Evolutionary conservation across 30 jellyfish, hydroid and myxozoan species (phyloP).

Genomic region (Turritopsis rubra): DNA sequence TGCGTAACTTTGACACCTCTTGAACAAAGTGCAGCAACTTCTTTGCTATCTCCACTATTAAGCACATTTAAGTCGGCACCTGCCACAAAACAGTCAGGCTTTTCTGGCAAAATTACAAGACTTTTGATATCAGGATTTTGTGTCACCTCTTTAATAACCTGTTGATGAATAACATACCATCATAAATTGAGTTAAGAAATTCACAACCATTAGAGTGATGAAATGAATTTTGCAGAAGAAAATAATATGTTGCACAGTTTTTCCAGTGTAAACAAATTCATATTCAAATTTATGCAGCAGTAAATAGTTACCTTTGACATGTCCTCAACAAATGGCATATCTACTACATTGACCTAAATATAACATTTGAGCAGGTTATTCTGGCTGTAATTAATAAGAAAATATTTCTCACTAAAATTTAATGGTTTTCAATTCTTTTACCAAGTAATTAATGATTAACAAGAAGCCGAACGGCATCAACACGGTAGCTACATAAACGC

Average conservation of each 20-base stretch:
- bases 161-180: not conserved
- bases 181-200: not conserved
- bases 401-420: too few species aligned
- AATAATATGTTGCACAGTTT: not conserved
- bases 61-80: slow-evolving; percentile 94
- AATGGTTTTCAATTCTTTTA: too few species aligned
- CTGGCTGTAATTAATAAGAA: too few species aligned
- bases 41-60: slow-evolving; percentile 66
- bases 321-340: slow-evolving; percentile 44
- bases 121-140: slow-evolving; percentile 47
- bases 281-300: too few species aligned
- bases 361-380: too few species aligned
- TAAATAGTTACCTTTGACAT: slow-evolving; percentile 34
- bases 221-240: too few species aligned
- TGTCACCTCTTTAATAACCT: slow-evolving; percentile 64
- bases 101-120: slow-evolving; percentile 65
- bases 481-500: too few species aligned
- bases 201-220: too few species aligned
- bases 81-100: slow-evolving; percentile 94
- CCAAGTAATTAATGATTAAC: too few species aligned
- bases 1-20: slow-evolving; percentile 50
- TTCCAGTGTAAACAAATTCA: too few species aligned
- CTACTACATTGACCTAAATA: slow-evolving; percentile 51
- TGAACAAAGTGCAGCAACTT: slow-evolving; percentile 53
- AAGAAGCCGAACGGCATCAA: too few species aligned